Evolutionary conservation across 2,797 vertebrate genomes (phyloP), one percentile per base, ranked within the genome.

Genomic region (Staurois parvus): DNA sequence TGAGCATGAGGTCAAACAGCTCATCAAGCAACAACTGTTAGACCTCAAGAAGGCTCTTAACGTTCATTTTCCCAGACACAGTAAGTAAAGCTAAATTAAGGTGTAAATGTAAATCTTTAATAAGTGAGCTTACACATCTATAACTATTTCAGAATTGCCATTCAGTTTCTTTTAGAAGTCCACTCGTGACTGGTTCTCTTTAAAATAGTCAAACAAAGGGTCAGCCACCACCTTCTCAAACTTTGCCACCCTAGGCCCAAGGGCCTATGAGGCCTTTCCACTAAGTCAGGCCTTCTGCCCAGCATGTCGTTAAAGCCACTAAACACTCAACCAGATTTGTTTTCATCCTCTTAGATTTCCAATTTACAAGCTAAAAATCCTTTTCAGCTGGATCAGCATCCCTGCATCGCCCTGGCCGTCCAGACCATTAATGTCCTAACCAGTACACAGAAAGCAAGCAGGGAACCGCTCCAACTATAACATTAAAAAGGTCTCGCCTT

Each of bases 401-500:
- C 80, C 59, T 13, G 37, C 62, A 29, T 45, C 17, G 45, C 52
- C 68, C 56, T 40, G 30, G 37, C 76, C 40, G 62, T 21, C 69
- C 40, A 64, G 40, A 19, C 56, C 73, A 76, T 29, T 73, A 73
- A 79, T 37, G n/a, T 83, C 56, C 37, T 67, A 86, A 75, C 56
- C 68, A 67, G 74, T 26, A 42, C 48, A 37, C 59, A 83, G 89
- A 81, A 73, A 73, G 24, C 85, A 79, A 15, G 76, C 79, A 76
- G 84, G 79, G 90, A 91, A 93, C 90, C 88, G 5, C 90, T 95
- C 94, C 95, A 94, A 95, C 89, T 89, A 91, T 91, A 95, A 94
- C 94, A 95, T 93, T 91, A 91, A 92, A 91, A 93, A 93, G 91
- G 91, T 94, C 94, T 94, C 90, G 92, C 92, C 94, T 91, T 90